Evolutionary conservation across 2,888 invertebrate species (phyloP).

Genomic region (Oscheius sp.): DNA sequence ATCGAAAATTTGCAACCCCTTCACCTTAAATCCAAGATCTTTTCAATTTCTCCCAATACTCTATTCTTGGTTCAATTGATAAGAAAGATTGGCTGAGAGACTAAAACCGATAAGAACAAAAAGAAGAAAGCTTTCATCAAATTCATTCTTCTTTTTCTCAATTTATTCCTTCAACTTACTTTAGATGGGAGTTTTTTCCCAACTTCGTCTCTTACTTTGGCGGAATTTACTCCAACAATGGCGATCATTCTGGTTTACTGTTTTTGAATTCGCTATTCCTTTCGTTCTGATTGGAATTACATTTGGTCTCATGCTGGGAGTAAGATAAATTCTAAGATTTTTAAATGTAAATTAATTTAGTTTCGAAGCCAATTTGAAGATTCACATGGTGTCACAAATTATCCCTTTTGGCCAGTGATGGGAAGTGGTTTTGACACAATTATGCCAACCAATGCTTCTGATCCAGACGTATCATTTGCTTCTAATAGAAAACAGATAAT

Average conservation of each 20-base stretch:
- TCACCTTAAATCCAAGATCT: too few relatives aligned
- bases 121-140: background rate
- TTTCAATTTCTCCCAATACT: too few relatives aligned
- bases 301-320: slow-evolving; percentile 62
- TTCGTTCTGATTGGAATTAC: slow-evolving; percentile 57
- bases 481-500: background rate
- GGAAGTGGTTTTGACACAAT: slow-evolving; percentile 55
- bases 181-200: slow-evolving; percentile 57
- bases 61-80: background rate
- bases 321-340: slow-evolving; percentile 18
- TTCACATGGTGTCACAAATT: slow-evolving; percentile 37
- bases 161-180: slow-evolving; percentile 5
- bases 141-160: background rate
- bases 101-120: too few relatives aligned
- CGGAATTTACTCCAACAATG: slow-evolving; percentile 59
- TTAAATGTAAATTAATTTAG: slow-evolving; percentile 36
- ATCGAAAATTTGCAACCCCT: too few relatives aligned
- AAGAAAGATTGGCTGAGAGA: too few relatives aligned
- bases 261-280: slow-evolving; percentile 59
- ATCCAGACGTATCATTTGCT: background rate
- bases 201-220: slow-evolving; percentile 63
- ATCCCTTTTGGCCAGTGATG: slow-evolving; percentile 48
- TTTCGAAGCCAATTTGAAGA: slow-evolving; percentile 55
- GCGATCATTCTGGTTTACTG: slow-evolving; percentile 56
- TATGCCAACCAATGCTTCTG: slow-evolving; percentile 36